Evolutionary conservation across 2,888 invertebrate species (phyloP).

Genomic region (Selenia dentaria): DNA sequence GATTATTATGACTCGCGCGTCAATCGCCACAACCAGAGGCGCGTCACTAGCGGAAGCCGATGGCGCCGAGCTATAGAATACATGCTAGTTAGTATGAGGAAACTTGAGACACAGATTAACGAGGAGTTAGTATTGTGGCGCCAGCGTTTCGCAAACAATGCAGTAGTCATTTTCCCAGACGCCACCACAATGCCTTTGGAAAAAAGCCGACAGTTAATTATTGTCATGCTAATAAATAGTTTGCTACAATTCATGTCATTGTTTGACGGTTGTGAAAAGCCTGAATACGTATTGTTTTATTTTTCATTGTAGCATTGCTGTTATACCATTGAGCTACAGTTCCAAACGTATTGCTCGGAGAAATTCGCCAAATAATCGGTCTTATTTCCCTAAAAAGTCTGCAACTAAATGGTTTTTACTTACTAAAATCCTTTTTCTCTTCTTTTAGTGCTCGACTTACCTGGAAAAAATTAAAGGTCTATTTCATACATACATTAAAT

Average conservation of each 20-base stretch:
- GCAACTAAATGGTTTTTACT: conserved; percentile 1
- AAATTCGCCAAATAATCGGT: no score
- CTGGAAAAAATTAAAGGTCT: conserved; percentile 49
- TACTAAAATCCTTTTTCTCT: conserved; percentile 28
- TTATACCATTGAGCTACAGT: not conserved
- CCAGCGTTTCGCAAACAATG: conserved; percentile 73
- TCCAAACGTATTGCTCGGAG: no score
- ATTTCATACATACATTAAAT: no score
- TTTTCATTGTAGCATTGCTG: conserved; percentile 1
- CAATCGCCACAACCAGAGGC: conserved; percentile 54
- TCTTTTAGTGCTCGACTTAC: conserved; percentile 33
- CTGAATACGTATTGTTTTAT: conserved; percentile 9
- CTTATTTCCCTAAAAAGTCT: no score
- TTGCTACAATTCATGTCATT: conserved; percentile 27
- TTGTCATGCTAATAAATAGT: conserved; percentile 63
- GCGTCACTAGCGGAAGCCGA: conserved; percentile 76
- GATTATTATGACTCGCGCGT: conserved; percentile 52
- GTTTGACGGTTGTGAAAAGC: conserved; percentile 23
- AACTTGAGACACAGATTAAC: conserved; percentile 16
- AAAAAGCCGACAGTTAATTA: conserved; percentile 70
- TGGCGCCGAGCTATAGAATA: conserved; percentile 48
- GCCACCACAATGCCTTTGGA: conserved; percentile 49
- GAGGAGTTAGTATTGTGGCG: conserved; percentile 40
- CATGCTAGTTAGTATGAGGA: conserved; percentile 17
- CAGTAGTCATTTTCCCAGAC: conserved; percentile 55